phyloP scores from a whole-genome alignment of 30 jellyfish, hydroid and myxozoan genomes.

The Cassiopea andromeda region DNA sequence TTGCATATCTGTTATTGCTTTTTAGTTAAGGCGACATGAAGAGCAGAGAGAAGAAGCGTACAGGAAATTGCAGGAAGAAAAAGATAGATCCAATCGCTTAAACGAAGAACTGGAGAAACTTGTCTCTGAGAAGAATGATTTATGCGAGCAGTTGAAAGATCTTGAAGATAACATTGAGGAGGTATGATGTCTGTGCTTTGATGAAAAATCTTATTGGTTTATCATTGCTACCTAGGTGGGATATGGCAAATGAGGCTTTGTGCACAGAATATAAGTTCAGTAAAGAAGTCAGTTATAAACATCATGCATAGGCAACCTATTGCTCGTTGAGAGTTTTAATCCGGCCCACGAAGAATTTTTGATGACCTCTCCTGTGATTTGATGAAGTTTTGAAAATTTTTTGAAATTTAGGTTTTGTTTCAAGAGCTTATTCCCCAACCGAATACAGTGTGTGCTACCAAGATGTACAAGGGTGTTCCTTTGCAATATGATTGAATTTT shows the following conservation, averaged over 20 bases:
- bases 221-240: not conserved
- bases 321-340: too few relatives aligned
- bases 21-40: constrained; percentile 39
- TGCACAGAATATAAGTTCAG: too few relatives aligned
- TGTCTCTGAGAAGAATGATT: constrained; percentile 25
- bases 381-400: too few relatives aligned
- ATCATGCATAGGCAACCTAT: too few relatives aligned
- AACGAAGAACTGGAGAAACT: constrained; percentile 11
- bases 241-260: not conserved
- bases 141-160: not conserved
- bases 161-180: constrained; percentile 10
- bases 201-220: not conserved
- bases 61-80: constrained; percentile 12
- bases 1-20: not conserved
- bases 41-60: constrained; percentile 40
- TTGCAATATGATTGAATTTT: too few relatives aligned
- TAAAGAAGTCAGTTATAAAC: too few relatives aligned
- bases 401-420: too few relatives aligned
- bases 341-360: too few relatives aligned
- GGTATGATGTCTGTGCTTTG: not conserved
- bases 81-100: not conserved
- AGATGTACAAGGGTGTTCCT: too few relatives aligned
- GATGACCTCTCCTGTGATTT: too few relatives aligned
- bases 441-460: too few relatives aligned
- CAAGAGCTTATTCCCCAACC: too few relatives aligned